Evolutionary conservation across 2,113 vertebrate species (phyloP), one percentile per base, ranked within the genome.

Genomic region (Macroglossus sobrinus): DNA sequence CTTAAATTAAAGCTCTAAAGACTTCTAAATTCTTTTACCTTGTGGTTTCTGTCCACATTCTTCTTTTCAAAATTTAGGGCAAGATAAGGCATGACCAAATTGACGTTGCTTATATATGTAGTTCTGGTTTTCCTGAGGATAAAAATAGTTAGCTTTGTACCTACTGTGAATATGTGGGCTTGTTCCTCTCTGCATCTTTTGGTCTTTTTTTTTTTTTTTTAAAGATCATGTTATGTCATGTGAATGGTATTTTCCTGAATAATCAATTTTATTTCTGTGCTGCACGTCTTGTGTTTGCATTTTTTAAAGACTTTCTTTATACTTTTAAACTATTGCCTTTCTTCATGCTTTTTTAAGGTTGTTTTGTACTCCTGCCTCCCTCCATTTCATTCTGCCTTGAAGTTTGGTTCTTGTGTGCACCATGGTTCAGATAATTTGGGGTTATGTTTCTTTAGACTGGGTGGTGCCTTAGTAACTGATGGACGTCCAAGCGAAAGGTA

Each of bases 131-230:
- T 66, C 40, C 69, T 26, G 18, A 86, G 35, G 7, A 40, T 28
- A 28, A 69, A 30, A 53, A 47, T 76, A 61, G 24, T 74, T 84
- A 80, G 15, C 40, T 96, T 84, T 92, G 57, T n/a, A 72, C 38
- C 21, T 76, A 14, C 40, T 22, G 7, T 78, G 26, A 24, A 55
- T 92, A 64, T 79, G 40, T 69, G 76, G 9, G 10, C 78, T 82
- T 63, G 3, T 66, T 78, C 38, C 28, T 95, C 33, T 50, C 45
- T 84, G 12, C 4, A 38, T 86, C n/a, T 89, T 75, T 84, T 38
- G 40, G 33, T 92, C 35, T 89, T 91, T 95, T 76, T 9, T 35
- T 94, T 95, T 74, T 35, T 16, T 94, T 95, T 74, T 19, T 15
- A 94, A 47, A 88, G 78, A 26, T 40, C 47, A 14, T 38, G 3